These are phyloP conservation scores for Agapetus fuscipes DNA, from an alignment of 2,888 invertebrate genomes.

Conservation along the genomic window DNA sequence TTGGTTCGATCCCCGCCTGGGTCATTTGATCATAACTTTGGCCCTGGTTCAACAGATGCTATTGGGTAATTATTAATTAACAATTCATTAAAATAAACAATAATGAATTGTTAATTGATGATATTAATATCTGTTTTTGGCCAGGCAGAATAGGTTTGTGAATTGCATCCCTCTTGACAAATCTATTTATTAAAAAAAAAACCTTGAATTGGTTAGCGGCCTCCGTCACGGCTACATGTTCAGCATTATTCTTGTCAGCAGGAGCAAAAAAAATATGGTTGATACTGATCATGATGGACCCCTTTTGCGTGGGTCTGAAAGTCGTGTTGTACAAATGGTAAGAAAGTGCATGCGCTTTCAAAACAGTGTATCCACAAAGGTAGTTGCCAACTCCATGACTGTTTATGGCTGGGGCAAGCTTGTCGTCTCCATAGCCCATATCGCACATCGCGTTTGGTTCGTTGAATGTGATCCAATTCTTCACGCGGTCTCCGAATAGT, in stretches of 20 bases:
- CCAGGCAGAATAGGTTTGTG: too few species aligned
- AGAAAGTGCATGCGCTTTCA: constrained; percentile 57
- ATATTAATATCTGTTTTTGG: too few species aligned
- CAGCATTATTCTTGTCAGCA: constrained; percentile 33
- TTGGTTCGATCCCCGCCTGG: too few species aligned
- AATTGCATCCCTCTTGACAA: too few species aligned
- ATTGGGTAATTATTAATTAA: too few species aligned
- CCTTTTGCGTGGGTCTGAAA: constrained; percentile 47
- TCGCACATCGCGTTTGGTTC: constrained; percentile 51
- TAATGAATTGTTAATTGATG: too few species aligned
- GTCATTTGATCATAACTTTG: too few species aligned
- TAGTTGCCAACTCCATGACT: constrained; percentile 53
- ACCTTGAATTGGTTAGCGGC: constrained; percentile 45
- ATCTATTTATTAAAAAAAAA: too few species aligned
- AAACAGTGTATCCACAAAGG: constrained; percentile 51
- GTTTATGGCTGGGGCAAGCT: constrained; percentile 44
- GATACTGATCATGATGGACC: constrained; percentile 44
- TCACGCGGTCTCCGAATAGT: constrained; percentile 47
- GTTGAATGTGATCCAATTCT: constrained; percentile 62
- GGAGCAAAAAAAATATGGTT: constrained; percentile 47
- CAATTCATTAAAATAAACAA: too few species aligned
- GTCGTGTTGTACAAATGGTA: constrained; percentile 53
- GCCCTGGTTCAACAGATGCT: too few species aligned
- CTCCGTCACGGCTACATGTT: constrained; percentile 39
- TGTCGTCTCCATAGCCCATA: constrained; percentile 43